Percentiles rank a stretch among this genome's conserved stretches.
Evolutionary conservation across 2,888 invertebrate genomes (phyloP).

Genomic region (Chrysolina americana): DNA sequence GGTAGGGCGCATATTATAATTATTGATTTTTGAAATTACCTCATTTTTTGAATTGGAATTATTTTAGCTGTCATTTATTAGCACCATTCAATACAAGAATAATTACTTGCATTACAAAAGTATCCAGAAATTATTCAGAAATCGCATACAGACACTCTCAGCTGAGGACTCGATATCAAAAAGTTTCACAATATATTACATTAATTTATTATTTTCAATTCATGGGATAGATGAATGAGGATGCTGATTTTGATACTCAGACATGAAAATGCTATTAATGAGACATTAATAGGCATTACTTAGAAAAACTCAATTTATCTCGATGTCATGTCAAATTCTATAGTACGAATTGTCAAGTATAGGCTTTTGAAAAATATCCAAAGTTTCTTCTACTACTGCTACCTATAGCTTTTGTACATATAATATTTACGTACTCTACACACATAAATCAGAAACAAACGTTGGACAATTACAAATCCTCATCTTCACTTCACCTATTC

Average conservation of each 20-base stretch:
- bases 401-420: no score
- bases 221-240: neutral
- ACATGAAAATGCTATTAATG: neutral
- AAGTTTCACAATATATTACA: conserved; percentile 12
- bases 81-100: neutral
- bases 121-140: neutral
- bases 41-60: neutral
- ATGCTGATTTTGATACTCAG: neutral
- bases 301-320: no score
- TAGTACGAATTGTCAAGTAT: no score
- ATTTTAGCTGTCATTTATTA: no score
- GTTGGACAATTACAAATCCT: neutral
- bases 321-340: no score
- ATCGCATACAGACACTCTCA: neutral
- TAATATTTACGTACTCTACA: no score
- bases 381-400: no score
- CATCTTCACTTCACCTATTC: neutral
- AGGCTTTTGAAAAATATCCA: no score
- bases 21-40: neutral
- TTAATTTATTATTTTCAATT: neutral
- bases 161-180: conserved; percentile 1
- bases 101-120: neutral
- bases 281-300: no score
- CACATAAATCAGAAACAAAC: no score
- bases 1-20: no score